phyloP scores from a whole-genome alignment of 2,113 vertebrate species.

The Anseranas semipalmata region DNA sequence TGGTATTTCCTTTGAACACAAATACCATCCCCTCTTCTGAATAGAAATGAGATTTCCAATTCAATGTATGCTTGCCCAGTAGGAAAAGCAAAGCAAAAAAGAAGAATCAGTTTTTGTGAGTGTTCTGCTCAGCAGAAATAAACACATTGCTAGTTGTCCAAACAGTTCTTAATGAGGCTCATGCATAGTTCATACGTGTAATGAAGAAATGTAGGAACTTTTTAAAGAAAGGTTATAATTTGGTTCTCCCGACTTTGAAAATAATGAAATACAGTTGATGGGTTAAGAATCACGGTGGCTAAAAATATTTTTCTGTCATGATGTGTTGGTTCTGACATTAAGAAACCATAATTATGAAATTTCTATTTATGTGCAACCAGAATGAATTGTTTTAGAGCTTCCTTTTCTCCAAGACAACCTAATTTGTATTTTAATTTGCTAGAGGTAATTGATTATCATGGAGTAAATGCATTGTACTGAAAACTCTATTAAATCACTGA shows the following conservation, averaged over 20 bases:
- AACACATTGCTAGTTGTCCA: background rate
- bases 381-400: slow-evolving; percentile 59
- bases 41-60: background rate
- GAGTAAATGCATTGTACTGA: slow-evolving; percentile 70
- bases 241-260: background rate
- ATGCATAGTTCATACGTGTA: background rate
- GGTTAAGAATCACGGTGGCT: background rate
- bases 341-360: slow-evolving; percentile 39
- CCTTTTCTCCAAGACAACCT: slow-evolving; percentile 42
- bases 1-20: background rate
- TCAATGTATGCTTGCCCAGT: background rate
- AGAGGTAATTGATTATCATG: slow-evolving; percentile 73
- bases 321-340: slow-evolving; percentile 41
- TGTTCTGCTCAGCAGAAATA: background rate
- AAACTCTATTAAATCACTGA: slow-evolving; percentile 69
- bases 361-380: slow-evolving; percentile 41
- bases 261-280: background rate
- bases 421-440: slow-evolving; percentile 78
- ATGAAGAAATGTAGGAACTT: background rate
- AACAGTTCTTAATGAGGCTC: background rate
- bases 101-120: background rate
- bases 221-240: background rate
- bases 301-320: background rate
- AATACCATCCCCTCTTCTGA: background rate
- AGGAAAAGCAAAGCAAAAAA: background rate